Evolutionary conservation across 2,797 vertebrate species (phyloP), one percentile per base, ranked within the genome.

Genomic region (Alca torda): DNA sequence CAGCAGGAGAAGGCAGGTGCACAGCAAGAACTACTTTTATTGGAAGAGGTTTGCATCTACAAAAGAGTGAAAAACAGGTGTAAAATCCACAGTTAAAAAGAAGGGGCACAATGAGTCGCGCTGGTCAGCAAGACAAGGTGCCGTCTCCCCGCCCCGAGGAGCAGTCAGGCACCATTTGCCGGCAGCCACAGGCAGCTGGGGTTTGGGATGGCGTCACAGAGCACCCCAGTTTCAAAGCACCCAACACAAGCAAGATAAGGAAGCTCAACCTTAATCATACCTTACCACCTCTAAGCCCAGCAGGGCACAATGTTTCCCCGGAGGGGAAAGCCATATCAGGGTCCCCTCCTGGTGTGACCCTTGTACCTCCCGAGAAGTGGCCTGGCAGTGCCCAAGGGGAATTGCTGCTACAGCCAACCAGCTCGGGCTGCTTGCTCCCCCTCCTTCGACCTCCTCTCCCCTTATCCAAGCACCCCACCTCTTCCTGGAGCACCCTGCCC

Each of bases 31-130:
- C 89, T 97, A 96, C 72, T 95, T 97, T 97, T 97, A 97, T 97
- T 97, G 87, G 90, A 97, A 97, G 96, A 97, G 75, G 94, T 81
- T 69, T 51, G 83, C 80, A 89, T 84, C 95, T 96, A 97, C 96
- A 96, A 97, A 95, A 97, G 73, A 96, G 95, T 96, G 97, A 97
- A 97, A 97, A 97, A 96, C 74, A 75, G 65, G 87, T 96, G 95
- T 90, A 97, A 97, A 97, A 97, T 81, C 87, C 84, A 95, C 78
- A 89, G 82, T 97, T 48, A 96, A 76, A 97, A 97, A 96, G 85
- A 93, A 93, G 87, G 56, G 86, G 54, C 12, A 57, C 1, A 1
- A 70, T 11, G 25, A 84, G 37, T 74, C 50, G 59, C 68, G 51
- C 83, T 82, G 56, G 63, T 82, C 63, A 92, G 93, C 56, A 76